Base-by-base conservation (phyloP, 1,140 invertebrate genomes). In the Dinoponera quadriceps region DNA sequence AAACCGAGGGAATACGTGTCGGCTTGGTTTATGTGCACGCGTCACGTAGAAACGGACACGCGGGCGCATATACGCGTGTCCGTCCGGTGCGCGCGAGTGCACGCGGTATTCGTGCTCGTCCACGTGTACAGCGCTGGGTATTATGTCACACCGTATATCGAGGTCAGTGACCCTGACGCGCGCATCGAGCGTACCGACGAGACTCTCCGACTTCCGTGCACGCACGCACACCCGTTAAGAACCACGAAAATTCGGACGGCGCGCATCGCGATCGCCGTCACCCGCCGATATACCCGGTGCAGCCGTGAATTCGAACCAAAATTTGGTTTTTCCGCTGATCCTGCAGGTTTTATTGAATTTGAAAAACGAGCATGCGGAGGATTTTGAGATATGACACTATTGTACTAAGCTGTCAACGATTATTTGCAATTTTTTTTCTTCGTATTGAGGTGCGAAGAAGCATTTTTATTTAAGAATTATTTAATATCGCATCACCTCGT, bases 121-220 rank as follows among this genome's bases (percentile, higher is more conserved):
- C 51, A 59, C 74, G 80, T 86, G 62, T 83, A 71, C 63, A 22
- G 29, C 22, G 49, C 49, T 55, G 33, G 33, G 69, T 75, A 59
- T 87, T 87, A 87, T 86, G 85, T 87, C 84, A 87, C 84, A 73
- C 51, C 29, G 59, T 60, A 83, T 77, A 88, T 89, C 71, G 88
- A n/a, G 91, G 92, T 93, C 90, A 89, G 88, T 91, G 91, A 89
- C 91, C 92, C 90, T 90, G 90, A 91, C 92, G 91, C 91, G 90
- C 85, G 91, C 91, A 91, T 82, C 82, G 84, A 91, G 88, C 91
- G 86, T 92, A 89, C 88, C 91, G 88, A 87, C 90, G 88, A 3
- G 7, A 91, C 89, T 88, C 87, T 83, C 80, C 69, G 72, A 78
- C 84, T 74, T 87, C 71, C 82, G 75, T 78, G n/a, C 66, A 29